phyloP scores from a whole-genome alignment of 2,888 invertebrate species.

The Adelognathus sp. region DNA sequence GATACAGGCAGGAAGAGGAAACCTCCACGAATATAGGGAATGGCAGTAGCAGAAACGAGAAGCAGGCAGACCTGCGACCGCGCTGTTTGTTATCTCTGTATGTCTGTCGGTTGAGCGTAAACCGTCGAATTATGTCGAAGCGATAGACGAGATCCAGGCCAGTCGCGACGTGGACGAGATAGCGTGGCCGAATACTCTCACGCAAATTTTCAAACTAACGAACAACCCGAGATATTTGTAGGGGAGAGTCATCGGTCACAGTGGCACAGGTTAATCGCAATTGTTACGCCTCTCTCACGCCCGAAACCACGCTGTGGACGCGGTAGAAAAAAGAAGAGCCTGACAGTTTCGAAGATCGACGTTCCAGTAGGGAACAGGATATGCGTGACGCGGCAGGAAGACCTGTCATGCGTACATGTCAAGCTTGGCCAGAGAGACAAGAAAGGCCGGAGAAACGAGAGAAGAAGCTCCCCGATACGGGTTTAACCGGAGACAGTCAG shows the following conservation, averaged over 20 bases:
- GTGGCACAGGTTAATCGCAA: conserved; percentile 3
- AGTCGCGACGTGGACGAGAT: conserved; percentile 50
- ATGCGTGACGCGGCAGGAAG: conserved; percentile 13
- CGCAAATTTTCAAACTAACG: conserved; percentile 41
- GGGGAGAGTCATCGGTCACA: neutral
- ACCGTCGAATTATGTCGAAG: conserved; percentile 71
- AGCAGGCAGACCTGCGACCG: conserved; percentile 57
- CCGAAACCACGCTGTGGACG: neutral
- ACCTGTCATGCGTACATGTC: conserved; percentile 26
- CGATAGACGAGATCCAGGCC: conserved; percentile 73
- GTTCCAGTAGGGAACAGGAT: conserved; percentile 7
- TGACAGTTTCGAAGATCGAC: neutral
- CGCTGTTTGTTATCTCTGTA: conserved; percentile 73
- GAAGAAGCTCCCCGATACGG: conserved; percentile 28
- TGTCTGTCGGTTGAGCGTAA: conserved; percentile 64
- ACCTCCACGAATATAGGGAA: conserved; percentile 3
- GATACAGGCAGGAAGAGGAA: too few relatives aligned
- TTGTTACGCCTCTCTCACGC: neutral
- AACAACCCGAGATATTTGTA: conserved; percentile 1
- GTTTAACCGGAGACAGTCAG: conserved; percentile 15
- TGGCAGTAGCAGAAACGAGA: conserved; percentile 19
- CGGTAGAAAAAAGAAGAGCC: neutral
- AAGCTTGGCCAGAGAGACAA: neutral
- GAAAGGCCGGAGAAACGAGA: conserved; percentile 1
- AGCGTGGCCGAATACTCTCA: neutral